A percentile compares a stretch with the other conserved stretches of the same genome.
phyloP scores from a whole-genome alignment of 2,888 invertebrate species.

The Ditula angustiorana region DNA sequence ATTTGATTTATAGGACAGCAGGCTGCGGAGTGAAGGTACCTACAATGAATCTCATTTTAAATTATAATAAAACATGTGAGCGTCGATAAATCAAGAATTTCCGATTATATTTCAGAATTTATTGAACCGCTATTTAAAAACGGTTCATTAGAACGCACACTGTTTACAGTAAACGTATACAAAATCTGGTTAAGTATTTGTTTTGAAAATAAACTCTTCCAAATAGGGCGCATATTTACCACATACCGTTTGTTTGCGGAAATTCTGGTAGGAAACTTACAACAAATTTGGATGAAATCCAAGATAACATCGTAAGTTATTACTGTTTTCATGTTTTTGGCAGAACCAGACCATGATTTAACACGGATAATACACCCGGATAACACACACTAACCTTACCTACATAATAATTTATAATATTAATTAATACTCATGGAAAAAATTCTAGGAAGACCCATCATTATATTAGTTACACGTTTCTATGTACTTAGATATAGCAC shows the following conservation, averaged over 20 bases:
- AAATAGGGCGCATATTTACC: constrained; percentile 10
- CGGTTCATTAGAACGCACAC: not conserved
- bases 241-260: constrained; percentile 7
- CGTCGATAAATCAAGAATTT: constrained; percentile 36
- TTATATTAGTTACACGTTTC: constrained; percentile 3
- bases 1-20: constrained; percentile 32
- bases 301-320: constrained; percentile 18
- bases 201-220: constrained; percentile 2
- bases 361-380: constrained; percentile 14
- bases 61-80: constrained; percentile 34
- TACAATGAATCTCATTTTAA: constrained; percentile 39
- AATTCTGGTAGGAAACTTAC: constrained; percentile 4
- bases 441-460: not conserved
- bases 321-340: constrained; percentile 13
- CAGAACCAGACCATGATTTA: constrained; percentile 7
- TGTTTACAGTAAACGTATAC: constrained; percentile 1
- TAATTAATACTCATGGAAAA: constrained; percentile 6
- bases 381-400: not conserved
- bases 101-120: constrained; percentile 32
- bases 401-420: not conserved
- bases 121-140: constrained; percentile 21
- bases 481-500: constrained; percentile 8
- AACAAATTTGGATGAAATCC: constrained; percentile 15
- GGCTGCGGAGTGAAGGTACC: constrained; percentile 28
- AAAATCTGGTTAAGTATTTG: constrained; percentile 5